Evolutionary conservation across 2,888 invertebrate genomes (phyloP).

Genomic region (Prosopocoilus inquinatus): DNA sequence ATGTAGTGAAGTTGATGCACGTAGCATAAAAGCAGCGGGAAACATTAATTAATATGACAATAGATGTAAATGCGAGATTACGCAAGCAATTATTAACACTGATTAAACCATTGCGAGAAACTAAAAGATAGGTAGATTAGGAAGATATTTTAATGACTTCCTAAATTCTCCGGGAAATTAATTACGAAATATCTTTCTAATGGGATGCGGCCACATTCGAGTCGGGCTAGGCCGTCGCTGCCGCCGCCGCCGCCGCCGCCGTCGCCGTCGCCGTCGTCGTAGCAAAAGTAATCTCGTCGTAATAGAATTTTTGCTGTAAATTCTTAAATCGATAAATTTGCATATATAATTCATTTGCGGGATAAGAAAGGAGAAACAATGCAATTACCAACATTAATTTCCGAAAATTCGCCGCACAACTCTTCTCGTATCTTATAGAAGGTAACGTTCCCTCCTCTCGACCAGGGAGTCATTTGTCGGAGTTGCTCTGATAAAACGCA

Average conservation of each 20-base stretch:
- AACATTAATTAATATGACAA: too few species aligned
- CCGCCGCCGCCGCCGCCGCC: too few species aligned
- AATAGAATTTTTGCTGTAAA: conserved; percentile 18
- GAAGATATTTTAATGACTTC: conserved; percentile 12
- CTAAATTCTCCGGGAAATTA: conserved; percentile 13
- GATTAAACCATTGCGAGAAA: too few species aligned
- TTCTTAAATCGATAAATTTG: conserved; percentile 17
- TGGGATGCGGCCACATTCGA: conserved; percentile 12
- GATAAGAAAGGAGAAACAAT: conserved; percentile 15
- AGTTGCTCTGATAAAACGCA: conserved; percentile 49
- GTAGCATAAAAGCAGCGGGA: too few species aligned
- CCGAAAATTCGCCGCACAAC: conserved; percentile 16
- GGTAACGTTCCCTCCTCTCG: conserved; percentile 4
- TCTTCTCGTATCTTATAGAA: conserved; percentile 9
- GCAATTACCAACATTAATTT: conserved; percentile 20
- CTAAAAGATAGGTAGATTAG: neutral
- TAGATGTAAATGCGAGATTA: too few species aligned
- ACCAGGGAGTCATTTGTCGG: conserved; percentile 47
- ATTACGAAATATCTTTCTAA: conserved; percentile 15
- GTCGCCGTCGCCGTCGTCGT: too few species aligned
- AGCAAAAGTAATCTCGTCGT: conserved; percentile 9
- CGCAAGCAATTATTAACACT: too few species aligned
- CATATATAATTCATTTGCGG: conserved; percentile 12
- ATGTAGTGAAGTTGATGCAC: too few species aligned
- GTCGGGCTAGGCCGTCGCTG: neutral